phyloP scores from a whole-genome alignment of 2,888 invertebrate genomes.

The Xestia rhomboidea region DNA sequence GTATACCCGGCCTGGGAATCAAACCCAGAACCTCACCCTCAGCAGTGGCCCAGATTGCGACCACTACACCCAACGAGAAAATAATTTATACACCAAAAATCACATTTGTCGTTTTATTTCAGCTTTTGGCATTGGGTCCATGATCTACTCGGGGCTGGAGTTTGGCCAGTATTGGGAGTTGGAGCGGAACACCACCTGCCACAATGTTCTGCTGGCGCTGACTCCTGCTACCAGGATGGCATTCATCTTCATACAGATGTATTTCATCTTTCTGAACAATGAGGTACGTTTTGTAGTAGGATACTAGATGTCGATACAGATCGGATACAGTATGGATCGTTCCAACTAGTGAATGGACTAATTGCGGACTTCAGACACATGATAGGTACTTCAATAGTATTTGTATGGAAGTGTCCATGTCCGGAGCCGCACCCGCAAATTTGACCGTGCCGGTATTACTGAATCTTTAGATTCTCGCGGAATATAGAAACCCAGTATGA shows the following conservation, averaged over 20 bases:
- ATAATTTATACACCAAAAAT: background rate
- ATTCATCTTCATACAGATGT: conserved; percentile 99
- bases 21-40: background rate
- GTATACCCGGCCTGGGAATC: background rate
- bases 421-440: background rate
- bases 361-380: background rate
- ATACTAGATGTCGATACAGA: background rate
- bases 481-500: background rate
- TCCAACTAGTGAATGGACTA: background rate
- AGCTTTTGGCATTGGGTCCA: conserved; percentile 99
- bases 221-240: conserved; percentile 98
- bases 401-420: background rate
- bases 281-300: conserved; percentile 91
- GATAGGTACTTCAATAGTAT: background rate
- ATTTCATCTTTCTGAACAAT: conserved; percentile 99
- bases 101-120: conserved; percentile 61
- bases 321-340: background rate
- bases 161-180: conserved; percentile 98
- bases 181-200: conserved; percentile 97
- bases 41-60: background rate
- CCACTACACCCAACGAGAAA: background rate
- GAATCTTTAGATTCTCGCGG: background rate
- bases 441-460: background rate
- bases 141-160: conserved; percentile 98
- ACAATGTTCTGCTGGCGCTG: conserved; percentile 96